Percentiles rank a stretch among this genome's conserved stretches.
Evolutionary conservation across 2,888 invertebrate species (phyloP).

Genomic region (Andrena praecox): DNA sequence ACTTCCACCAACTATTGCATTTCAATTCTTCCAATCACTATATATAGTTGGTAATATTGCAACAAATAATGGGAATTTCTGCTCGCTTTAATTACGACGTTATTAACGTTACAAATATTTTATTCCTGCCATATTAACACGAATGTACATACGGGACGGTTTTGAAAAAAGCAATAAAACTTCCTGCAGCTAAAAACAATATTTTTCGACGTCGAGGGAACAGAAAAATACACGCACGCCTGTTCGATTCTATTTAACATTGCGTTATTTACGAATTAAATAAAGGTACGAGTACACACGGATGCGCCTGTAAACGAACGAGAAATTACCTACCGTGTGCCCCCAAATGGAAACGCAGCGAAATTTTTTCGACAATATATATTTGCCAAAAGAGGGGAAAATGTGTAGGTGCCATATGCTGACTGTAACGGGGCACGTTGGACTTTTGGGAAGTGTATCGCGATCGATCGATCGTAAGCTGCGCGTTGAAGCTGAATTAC

Average conservation of each 20-base stretch:
- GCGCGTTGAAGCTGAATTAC: conserved; percentile 51
- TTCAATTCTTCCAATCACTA: conserved; percentile 18
- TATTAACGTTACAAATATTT: conserved; percentile 14
- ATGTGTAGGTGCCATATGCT: neutral
- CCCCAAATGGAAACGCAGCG: conserved; percentile 20
- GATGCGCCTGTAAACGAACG: neutral
- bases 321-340: conserved; percentile 27
- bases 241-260: conserved; percentile 41
- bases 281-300: conserved; percentile 26
- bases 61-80: no score
- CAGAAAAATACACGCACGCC: conserved; percentile 17
- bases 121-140: neutral
- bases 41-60: no score
- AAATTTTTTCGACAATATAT: conserved; percentile 26
- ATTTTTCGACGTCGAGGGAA: conserved; percentile 18
- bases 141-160: neutral
- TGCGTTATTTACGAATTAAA: conserved; percentile 46
- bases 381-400: conserved; percentile 9
- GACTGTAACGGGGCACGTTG: neutral
- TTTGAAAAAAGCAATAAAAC: conserved; percentile 23
- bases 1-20: conserved; percentile 19
- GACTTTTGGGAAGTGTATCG: conserved; percentile 10
- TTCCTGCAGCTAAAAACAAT: conserved; percentile 26
- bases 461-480: conserved; percentile 29
- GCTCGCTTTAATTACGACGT: neutral